These are phyloP conservation scores for Yponomeuta sedellus DNA, from an alignment of 2,888 invertebrate species.

Conservation along the genomic window DNA sequence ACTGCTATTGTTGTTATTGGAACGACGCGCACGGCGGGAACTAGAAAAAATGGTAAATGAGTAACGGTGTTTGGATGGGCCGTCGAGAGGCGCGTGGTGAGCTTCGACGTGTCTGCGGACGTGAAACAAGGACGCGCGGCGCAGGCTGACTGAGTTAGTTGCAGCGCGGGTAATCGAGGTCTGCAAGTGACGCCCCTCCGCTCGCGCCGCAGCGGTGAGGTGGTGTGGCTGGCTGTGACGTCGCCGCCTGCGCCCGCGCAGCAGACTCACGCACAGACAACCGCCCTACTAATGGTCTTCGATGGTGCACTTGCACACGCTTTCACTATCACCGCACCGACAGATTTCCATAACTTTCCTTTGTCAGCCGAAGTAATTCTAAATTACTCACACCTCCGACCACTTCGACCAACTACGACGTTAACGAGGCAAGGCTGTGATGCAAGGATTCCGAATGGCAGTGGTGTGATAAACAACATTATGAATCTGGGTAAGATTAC, in stretches of 20 bases:
- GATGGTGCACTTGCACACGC: neutral
- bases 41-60: conserved; percentile 16
- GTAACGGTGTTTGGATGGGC: conserved; percentile 20
- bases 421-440: neutral
- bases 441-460: conserved; percentile 5
- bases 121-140: conserved; percentile 26
- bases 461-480: neutral
- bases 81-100: conserved; percentile 19
- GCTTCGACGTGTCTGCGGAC: conserved; percentile 19
- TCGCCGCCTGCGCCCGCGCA: conserved; percentile 27
- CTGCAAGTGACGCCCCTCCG: conserved; percentile 12
- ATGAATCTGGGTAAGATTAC: neutral
- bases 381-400: neutral
- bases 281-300: neutral
- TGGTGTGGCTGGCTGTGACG: conserved; percentile 9
- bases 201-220: conserved; percentile 4
- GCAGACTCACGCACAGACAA: neutral
- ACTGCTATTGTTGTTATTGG: neutral
- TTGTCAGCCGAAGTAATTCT: neutral
- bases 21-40: conserved; percentile 8
- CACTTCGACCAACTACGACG: neutral
- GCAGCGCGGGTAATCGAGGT: conserved; percentile 10
- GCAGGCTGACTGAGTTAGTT: conserved; percentile 4
- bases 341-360: neutral
- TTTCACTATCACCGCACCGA: neutral